Base-by-base conservation (phyloP, 2,888 invertebrate species). In the Agonum fuliginosum region DNA sequence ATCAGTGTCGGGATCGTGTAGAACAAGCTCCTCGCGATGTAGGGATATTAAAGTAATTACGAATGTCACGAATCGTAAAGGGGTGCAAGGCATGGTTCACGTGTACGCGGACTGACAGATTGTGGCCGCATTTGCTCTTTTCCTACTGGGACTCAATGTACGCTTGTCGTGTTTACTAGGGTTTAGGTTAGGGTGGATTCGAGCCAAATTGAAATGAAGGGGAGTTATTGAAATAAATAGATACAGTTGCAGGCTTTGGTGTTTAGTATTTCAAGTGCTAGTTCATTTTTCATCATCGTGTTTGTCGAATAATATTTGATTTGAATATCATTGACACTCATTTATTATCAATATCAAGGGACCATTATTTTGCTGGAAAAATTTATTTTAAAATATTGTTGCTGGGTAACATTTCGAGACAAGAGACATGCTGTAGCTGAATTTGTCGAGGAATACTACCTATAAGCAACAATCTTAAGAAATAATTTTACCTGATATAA, bases 31-130 rank as follows among this genome's bases (percentile, higher is more conserved):
- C 30, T 30, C 3, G 30, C 30, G n/a, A n/a, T 30, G 4, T 12
- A 37, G 22, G 51, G 75, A 75, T 75, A 75, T 75, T 75, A 67
- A 75, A 75, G 75, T 67, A 75, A 75, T 75, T 75, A 75, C 75
- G 30, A 37, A 30, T 75, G 75, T 75, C 75, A 75, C 30, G 51
- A 48, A 75, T 75, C 75, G 51, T 75, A 67, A 67, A 75, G 67
- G 48, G 75, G 67, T 67, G 46, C 14, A 37, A n/a, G 46, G 17
- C 27, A 22, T 20, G 67, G 34, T 65, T 46, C 20, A 30, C 51
- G 67, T 30, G 10, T 48, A 51, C 24, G 37, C 67, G 46, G 14
- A 34, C 41, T 75, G 75, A 75, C 75, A 37, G 73, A 75, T 75
- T 75, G 67, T 51, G 67, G 48, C 37, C 46, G 22, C 48, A 34